These are phyloP conservation scores for Camelus bactrianus DNA, from an alignment of 2,113 vertebrate genomes.

Conservation along the genomic window DNA sequence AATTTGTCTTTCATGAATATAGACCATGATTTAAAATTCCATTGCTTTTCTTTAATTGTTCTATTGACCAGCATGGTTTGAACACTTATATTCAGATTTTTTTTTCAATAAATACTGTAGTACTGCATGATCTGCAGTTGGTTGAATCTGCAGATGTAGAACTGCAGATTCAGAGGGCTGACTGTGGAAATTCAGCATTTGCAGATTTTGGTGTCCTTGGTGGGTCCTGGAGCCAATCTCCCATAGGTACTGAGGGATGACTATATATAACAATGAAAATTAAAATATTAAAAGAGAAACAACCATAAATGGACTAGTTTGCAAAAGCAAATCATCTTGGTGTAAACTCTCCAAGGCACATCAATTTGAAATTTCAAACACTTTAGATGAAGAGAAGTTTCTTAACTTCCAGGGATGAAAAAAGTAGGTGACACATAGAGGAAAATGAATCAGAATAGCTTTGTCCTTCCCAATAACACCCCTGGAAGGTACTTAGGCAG, in stretches of 20 bases:
- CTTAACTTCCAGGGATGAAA: background rate
- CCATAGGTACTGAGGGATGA: background rate
- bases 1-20: too few species aligned
- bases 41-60: too few species aligned
- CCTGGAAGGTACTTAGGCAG: background rate
- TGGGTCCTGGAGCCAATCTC: background rate
- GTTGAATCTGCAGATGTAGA: background rate
- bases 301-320: background rate
- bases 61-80: background rate
- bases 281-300: constrained; percentile 17
- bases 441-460: background rate
- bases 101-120: background rate
- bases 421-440: background rate
- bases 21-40: too few species aligned
- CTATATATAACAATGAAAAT: background rate
- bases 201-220: background rate
- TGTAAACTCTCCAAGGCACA: background rate
- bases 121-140: background rate
- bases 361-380: background rate
- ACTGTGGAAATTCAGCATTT: background rate
- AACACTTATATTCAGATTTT: background rate
- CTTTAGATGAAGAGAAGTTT: background rate
- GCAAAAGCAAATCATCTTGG: background rate
- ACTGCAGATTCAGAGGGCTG: background rate
- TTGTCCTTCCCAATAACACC: background rate